These are phyloP conservation scores for Balearica regulorum DNA, from an alignment of 2,797 vertebrate species.

Conservation along the genomic window DNA sequence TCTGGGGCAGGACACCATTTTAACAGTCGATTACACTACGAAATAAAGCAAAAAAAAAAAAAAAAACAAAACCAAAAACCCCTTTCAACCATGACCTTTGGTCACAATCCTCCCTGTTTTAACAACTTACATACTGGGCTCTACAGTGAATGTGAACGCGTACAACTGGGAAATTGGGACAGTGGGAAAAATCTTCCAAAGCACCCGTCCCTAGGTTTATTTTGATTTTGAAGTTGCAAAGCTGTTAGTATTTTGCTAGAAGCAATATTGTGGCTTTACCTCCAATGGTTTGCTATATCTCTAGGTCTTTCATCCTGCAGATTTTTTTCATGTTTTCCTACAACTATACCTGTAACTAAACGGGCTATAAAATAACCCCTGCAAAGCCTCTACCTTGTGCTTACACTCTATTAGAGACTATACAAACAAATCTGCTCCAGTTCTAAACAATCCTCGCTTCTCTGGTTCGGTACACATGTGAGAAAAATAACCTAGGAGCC, in stretches of 20 bases:
- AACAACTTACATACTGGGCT: background rate
- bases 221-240: background rate
- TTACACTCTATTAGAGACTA: background rate
- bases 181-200: background rate
- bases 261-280: background rate
- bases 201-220: background rate
- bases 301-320: background rate
- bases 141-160: background rate
- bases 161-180: background rate
- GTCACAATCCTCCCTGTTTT: background rate
- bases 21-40: constrained; percentile 98
- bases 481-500: background rate
- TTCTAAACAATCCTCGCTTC: background rate
- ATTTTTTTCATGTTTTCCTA: background rate
- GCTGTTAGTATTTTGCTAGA: background rate
- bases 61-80: too few species aligned
- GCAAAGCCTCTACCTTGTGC: background rate
- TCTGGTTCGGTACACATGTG: fast-evolving
- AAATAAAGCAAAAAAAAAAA: background rate
- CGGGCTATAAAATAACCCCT: background rate
- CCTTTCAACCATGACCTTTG: background rate
- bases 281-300: background rate
- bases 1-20: constrained; percentile 99
- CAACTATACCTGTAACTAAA: background rate
- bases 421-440: background rate